These are phyloP conservation scores for Galeopsomyia nigrocyanea DNA, from an alignment of 2,888 invertebrate species.

Conservation along the genomic window DNA sequence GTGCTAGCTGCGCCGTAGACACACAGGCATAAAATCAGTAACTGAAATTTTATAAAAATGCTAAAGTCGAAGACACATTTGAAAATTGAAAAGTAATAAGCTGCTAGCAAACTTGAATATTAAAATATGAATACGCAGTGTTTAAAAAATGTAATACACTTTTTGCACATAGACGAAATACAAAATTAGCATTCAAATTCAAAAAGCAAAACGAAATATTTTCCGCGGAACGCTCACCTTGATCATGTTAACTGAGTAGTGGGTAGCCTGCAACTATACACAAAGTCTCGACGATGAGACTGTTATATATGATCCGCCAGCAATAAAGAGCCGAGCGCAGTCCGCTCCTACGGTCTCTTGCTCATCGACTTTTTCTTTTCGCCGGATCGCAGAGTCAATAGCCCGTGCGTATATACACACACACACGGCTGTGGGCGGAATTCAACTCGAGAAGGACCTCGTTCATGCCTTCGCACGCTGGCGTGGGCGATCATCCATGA, in stretches of 20 bases:
- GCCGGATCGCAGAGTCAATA: slow-evolving; percentile 14
- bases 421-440: slow-evolving; percentile 44
- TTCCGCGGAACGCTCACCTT: slow-evolving; percentile 54
- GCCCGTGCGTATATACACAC: no score
- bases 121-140: no score
- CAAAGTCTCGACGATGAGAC: slow-evolving; percentile 53
- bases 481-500: slow-evolving; percentile 6
- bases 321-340: slow-evolving; percentile 31
- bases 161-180: no score
- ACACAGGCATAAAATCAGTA: slow-evolving; percentile 51
- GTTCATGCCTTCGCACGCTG: slow-evolving; percentile 8
- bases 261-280: slow-evolving; percentile 56
- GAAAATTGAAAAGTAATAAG: no score
- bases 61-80: no score
- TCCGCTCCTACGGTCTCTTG: slow-evolving; percentile 56
- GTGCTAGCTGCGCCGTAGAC: slow-evolving; percentile 47
- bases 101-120: no score
- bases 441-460: slow-evolving; percentile 45
- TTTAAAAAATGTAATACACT: no score
- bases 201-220: background rate
- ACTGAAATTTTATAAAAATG: slow-evolving; percentile 46
- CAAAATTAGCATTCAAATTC: no score
- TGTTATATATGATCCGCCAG: slow-evolving; percentile 56
- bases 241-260: slow-evolving; percentile 58
- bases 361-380: slow-evolving; percentile 57